Percentiles rank a stretch among this genome's conserved stretches.
Conservation (phyloP, 2,888 invertebrate species). For the Spisula subtruncata region DNA sequence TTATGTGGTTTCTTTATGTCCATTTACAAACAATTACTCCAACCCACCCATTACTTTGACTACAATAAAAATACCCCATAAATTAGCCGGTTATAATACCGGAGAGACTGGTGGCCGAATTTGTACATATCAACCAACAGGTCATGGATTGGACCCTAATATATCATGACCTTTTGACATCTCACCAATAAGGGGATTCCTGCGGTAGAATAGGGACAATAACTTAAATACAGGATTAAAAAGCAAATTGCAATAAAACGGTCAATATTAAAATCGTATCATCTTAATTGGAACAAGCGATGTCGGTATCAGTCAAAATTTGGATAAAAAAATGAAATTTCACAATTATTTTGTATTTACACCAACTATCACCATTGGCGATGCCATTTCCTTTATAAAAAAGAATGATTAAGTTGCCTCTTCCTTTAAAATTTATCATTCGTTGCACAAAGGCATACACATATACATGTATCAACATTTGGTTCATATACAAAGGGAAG, state of each 20-base stretch:
- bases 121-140: neutral
- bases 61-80: constrained; percentile 22
- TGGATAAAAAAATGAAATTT: neutral
- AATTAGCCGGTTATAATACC: constrained; percentile 20
- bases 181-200: constrained; percentile 12
- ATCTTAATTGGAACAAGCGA: neutral
- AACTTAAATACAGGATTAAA: constrained; percentile 17
- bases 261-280: constrained; percentile 25
- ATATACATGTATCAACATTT: neutral
- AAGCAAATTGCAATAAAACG: constrained; percentile 11
- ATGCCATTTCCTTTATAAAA: neutral
- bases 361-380: neutral
- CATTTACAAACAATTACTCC: constrained; percentile 30
- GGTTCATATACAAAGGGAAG: neutral
- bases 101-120: neutral
- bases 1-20: constrained; percentile 36
- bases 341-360: constrained; percentile 12
- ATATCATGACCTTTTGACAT: constrained; percentile 40
- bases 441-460: neutral
- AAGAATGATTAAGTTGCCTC: neutral
- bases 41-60: constrained; percentile 36
- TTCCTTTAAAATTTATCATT: constrained; percentile 1
- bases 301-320: neutral
- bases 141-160: constrained; percentile 22
- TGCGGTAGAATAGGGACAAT: constrained; percentile 10